These are phyloP conservation scores for Galemys pyrenaicus DNA, from an alignment of 2,113 vertebrate genomes.

Conservation along the genomic window DNA sequence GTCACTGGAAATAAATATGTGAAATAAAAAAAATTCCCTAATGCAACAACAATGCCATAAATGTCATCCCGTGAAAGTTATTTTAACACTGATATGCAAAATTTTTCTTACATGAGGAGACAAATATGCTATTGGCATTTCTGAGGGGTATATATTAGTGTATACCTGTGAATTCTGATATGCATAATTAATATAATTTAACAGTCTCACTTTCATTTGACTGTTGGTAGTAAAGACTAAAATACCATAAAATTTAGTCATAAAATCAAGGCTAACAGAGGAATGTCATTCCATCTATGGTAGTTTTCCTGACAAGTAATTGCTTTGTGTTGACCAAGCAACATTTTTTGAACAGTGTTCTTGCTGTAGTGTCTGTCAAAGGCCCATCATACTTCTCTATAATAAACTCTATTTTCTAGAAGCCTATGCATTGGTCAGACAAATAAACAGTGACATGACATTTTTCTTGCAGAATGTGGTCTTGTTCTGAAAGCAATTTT, in stretches of 20 bases:
- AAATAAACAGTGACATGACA: slow-evolving; percentile 68
- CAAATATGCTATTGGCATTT: not conserved
- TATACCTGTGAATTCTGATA: not conserved
- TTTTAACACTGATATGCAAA: not conserved
- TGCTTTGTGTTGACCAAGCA: slow-evolving; percentile 41
- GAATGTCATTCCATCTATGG: not conserved
- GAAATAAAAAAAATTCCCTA: not conserved
- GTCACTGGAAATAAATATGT: not conserved
- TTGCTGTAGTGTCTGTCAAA: slow-evolving; percentile 42
- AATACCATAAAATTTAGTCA: slow-evolving; percentile 30
- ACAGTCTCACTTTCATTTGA: not conserved
- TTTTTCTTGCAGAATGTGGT: slow-evolving; percentile 70
- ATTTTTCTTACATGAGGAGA: not conserved
- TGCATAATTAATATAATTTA: slow-evolving; percentile 20
- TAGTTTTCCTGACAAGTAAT: slow-evolving; percentile 48
- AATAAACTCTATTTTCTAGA: slow-evolving; percentile 66
- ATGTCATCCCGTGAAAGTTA: not conserved
- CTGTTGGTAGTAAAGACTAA: not conserved
- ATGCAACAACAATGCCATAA: not conserved
- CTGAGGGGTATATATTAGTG: not conserved
- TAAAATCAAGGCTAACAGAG: not conserved
- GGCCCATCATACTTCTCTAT: slow-evolving; percentile 29
- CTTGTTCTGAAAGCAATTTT: slow-evolving; percentile 75
- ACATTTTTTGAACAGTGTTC: slow-evolving; percentile 42
- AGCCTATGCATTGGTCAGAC: slow-evolving; percentile 58